Evolutionary conservation across 2,113 vertebrate species (phyloP), one percentile per base, ranked within the genome.

Genomic region (Uropsilus gracilis): DNA sequence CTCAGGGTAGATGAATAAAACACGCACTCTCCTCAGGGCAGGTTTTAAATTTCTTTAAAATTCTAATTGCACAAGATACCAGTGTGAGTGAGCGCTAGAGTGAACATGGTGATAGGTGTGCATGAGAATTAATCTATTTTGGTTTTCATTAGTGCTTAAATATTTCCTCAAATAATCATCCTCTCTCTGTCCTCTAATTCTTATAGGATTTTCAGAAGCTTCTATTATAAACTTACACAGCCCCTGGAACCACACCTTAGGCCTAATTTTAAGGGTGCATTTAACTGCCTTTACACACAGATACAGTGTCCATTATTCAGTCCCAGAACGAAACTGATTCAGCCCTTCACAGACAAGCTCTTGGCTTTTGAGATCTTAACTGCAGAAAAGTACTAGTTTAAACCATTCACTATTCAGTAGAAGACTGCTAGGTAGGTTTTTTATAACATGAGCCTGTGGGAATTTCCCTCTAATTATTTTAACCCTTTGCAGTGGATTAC

Each of bases 401-500:
- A 91, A 61, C 53, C 75, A 50, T 28, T 89, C 73, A n/a, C 89
- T 17, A 12, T 95, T 66, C 78, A 94, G 68, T 5, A 69, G 83
- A 39, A 71, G 91, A 75, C 64, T 72, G 94, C 90, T 77, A 90
- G 77, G 68, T 64, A 66, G 92, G 81, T 69, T 92, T 90, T 86
- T 93, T 81, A 11, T 39, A 71, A 84, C 80, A 72, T 0, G 39
- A 82, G 87, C 86, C 93, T 50, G 24, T 0, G 0, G 89, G 92
- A 94, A 94, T 80, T 83, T 48, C 85, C 86, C 75, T 96, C 89
- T 97, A 86, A 96, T 96, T 94, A 95, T 96, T 71, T 89, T 34
- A 82, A 92, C 39, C 59, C 44, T 76, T 77, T 83, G 83, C 6
- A 91, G 66, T 39, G 57, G 46, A 73, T 83, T 69, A 83, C 93